These are phyloP conservation scores for Campylomormyrus tamandua DNA, from an alignment of 2,113 vertebrate species.

Conservation along the genomic window DNA sequence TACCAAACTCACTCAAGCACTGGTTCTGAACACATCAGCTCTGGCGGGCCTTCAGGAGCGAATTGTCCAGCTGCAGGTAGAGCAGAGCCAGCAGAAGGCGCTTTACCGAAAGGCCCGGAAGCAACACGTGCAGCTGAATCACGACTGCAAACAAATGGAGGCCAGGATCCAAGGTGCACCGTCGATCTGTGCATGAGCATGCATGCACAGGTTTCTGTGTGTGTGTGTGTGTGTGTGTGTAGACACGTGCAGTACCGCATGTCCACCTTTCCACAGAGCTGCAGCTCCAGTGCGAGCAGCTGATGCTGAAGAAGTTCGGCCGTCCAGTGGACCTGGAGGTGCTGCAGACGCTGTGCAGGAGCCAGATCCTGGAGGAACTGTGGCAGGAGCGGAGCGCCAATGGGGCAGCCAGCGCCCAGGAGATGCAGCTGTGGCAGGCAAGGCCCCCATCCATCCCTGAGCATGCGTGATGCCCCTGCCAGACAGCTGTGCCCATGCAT, in stretches of 20 bases:
- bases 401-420: slow-evolving; percentile 52
- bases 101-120: slow-evolving; percentile 59
- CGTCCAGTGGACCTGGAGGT: slow-evolving; percentile 74
- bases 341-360: slow-evolving; percentile 71
- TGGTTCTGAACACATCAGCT: slow-evolving; percentile 68
- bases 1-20: slow-evolving; percentile 57
- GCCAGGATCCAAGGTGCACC: slow-evolving; percentile 51
- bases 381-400: slow-evolving; percentile 63
- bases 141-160: slow-evolving; percentile 67
- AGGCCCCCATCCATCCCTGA: slow-evolving; percentile 11
- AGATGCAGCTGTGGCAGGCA: slow-evolving; percentile 75
- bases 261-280: slow-evolving; percentile 58
- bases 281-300: slow-evolving; percentile 60
- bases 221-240: not conserved
- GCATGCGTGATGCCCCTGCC: not conserved
- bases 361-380: slow-evolving; percentile 69
- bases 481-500: not conserved
- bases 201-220: not conserved
- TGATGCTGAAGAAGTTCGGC: slow-evolving; percentile 84
- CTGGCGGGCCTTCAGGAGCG: slow-evolving; percentile 62
- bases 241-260: slow-evolving; percentile 18
- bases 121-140: slow-evolving; percentile 62
- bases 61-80: slow-evolving; percentile 61
- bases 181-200: not conserved
- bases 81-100: slow-evolving; percentile 66